Base-by-base conservation (phyloP, 2,113 vertebrate species). In the Hippocampus abdominalis region DNA sequence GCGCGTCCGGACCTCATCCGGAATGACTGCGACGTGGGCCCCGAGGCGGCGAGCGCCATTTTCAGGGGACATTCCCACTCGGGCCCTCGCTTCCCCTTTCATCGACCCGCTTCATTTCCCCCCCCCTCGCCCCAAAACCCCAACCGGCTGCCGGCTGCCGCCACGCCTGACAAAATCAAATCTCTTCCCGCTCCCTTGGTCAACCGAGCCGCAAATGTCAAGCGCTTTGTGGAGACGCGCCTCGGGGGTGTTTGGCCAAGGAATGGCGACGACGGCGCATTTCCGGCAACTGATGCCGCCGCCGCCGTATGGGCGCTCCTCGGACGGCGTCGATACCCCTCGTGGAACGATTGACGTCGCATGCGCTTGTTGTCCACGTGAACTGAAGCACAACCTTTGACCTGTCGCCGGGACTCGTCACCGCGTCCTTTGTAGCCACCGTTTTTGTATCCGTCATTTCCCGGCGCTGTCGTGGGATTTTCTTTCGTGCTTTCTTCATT, bases 1-100 rank as follows among this genome's bases (percentile, higher is more conserved):
- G 97, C 73, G 97, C 96, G 3, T 98, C 97, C 0, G 92, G 94
- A 25, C 63, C 63, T 7, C 25, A 10, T n/a, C 46, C 46, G 42
- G 42, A 64, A 16, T 21, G 3, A 56, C 7, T 4, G 42, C 32
- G 0, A 36, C 1, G 32, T 36, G 32, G 32, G 3, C 15, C 15
- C 60, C 2, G 48, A 62, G 39, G n/a, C 2, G 51, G 66, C 29
- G n/a, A 40, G 60, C 27, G 2, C 78, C 83, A 84, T 72, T 88
- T 87, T 79, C 60, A 74, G 36, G 39, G 32, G 6, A 16, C 29
- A 39, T 36, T 36, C 59, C 10, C 54, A 7, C 23, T 57, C 3
- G 54, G 11, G 10, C 54, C 61, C 36, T 10, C 23, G n/a, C 20
- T 21, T n/a, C 11, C 40, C 8, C 20, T 21, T 39, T 39, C 11